phyloP scores from a whole-genome alignment of 2,113 vertebrate species.

The Leptodactylus fuscus region DNA sequence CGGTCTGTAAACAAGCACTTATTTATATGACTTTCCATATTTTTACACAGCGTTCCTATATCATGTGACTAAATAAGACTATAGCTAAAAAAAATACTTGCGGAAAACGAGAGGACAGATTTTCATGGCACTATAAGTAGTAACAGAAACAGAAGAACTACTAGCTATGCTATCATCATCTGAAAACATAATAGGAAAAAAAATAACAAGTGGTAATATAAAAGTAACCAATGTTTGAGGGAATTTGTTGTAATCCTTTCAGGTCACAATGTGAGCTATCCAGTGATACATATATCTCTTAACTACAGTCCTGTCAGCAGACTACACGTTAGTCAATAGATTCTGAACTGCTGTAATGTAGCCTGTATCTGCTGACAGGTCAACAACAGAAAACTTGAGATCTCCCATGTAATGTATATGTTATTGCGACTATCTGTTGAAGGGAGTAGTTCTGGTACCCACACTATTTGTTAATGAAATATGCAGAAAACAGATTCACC shows the following conservation, averaged over 20 bases:
- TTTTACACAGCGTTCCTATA: background rate
- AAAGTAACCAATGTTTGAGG: background rate
- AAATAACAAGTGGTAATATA: background rate
- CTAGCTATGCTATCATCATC: background rate
- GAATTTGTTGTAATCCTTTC: background rate
- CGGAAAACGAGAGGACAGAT: background rate
- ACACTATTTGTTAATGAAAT: background rate
- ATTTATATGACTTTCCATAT: background rate
- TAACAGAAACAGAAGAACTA: background rate
- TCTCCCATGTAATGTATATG: background rate
- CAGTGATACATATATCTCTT: background rate
- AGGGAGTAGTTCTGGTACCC: background rate
- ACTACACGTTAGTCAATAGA: background rate
- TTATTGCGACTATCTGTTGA: background rate
- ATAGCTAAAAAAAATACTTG: background rate
- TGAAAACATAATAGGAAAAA: background rate
- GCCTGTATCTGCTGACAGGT: background rate
- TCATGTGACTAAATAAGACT: background rate
- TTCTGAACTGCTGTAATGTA: background rate
- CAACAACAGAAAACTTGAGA: background rate
- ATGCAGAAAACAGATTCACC: background rate
- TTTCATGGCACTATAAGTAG: background rate
- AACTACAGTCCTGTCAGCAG: background rate
- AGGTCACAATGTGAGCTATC: no score
- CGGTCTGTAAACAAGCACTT: background rate